These are phyloP conservation scores for Alcis repandata DNA, from an alignment of 2,888 invertebrate species.

Conservation along the genomic window DNA sequence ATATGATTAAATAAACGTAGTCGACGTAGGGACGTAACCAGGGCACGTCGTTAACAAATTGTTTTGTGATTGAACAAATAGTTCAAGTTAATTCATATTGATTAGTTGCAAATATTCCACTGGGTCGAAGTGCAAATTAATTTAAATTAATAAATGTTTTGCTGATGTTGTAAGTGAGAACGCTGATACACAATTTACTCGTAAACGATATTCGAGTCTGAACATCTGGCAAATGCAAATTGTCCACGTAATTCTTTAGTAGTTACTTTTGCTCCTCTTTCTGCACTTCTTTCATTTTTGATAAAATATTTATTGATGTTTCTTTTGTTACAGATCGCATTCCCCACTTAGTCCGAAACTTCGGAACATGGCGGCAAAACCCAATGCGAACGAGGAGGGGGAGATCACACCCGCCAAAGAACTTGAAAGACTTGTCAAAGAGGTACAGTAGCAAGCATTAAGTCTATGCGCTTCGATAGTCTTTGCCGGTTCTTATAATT, in stretches of 20 bases:
- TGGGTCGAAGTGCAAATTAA: conserved; percentile 7
- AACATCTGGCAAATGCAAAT: too few species aligned
- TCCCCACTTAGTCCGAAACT: conserved; percentile 88
- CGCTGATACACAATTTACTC: conserved; percentile 1
- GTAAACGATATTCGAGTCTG: background rate
- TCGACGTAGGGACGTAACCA: conserved; percentile 22
- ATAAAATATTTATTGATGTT: conserved; percentile 4
- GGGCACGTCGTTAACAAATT: conserved; percentile 21
- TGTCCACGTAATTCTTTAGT: too few species aligned
- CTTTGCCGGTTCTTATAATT: too few species aligned
- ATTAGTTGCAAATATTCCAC: background rate
- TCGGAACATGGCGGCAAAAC: conserved; percentile 81
- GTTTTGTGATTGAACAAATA: conserved; percentile 21
- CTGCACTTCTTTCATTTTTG: background rate
- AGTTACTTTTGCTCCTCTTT: background rate
- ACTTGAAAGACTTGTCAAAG: conserved; percentile 91
- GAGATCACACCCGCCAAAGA: conserved; percentile 90
- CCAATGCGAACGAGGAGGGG: conserved; percentile 85
- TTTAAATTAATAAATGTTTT: background rate
- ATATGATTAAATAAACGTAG: conserved; percentile 46
- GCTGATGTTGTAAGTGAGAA: conserved; percentile 1
- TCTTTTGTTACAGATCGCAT: conserved; percentile 81
- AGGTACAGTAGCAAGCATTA: conserved; percentile 65
- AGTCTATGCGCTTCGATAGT: background rate
- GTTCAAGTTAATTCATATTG: conserved; percentile 3